Percentiles rank a stretch among this genome's conserved stretches.
phyloP scores from a whole-genome alignment of 2,797 vertebrate genomes.

The Melanotaenia trifasciata region DNA sequence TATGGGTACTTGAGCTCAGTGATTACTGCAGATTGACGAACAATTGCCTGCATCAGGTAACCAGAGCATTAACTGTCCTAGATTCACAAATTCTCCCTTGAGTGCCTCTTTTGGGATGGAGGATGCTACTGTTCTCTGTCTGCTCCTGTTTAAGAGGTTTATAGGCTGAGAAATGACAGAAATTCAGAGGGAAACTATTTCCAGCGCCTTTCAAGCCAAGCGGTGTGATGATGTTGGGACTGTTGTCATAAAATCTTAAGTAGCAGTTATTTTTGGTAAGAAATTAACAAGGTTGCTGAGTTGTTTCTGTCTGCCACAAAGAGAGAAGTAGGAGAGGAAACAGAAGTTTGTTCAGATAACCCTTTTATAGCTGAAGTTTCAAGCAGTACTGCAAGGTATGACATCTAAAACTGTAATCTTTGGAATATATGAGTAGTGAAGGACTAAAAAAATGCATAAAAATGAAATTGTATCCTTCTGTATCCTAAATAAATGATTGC shows the following conservation, averaged over 20 bases:
- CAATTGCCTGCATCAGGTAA: conserved; percentile 42
- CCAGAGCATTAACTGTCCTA: conserved; percentile 48
- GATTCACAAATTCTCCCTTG: conserved; percentile 40
- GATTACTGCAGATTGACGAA: conserved; percentile 49
- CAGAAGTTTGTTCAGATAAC: conserved; percentile 20
- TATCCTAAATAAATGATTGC: too few relatives aligned
- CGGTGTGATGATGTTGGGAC: not conserved
- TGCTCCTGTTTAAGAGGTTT: conserved; percentile 42
- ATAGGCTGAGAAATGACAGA: conserved; percentile 35
- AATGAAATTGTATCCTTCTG: too few relatives aligned
- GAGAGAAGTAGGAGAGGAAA: not conserved
- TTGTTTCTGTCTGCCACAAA: conserved; percentile 9
- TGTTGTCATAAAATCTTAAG: conserved; percentile 32
- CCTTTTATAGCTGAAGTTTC: conserved; percentile 1
- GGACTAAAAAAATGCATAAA: too few relatives aligned
- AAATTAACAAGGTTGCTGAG: conserved; percentile 28
- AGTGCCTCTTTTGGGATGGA: conserved; percentile 49
- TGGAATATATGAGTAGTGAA: too few relatives aligned
- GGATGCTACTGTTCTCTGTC: conserved; percentile 20
- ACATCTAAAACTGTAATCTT: too few relatives aligned
- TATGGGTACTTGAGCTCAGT: conserved; percentile 37
- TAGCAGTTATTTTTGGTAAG: conserved; percentile 38
- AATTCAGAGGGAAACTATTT: conserved; percentile 48
- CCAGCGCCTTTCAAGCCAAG: conserved; percentile 19
- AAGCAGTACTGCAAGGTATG: not conserved